phyloP scores from a whole-genome alignment of 2,888 invertebrate species.

The Troides aeacus region DNA sequence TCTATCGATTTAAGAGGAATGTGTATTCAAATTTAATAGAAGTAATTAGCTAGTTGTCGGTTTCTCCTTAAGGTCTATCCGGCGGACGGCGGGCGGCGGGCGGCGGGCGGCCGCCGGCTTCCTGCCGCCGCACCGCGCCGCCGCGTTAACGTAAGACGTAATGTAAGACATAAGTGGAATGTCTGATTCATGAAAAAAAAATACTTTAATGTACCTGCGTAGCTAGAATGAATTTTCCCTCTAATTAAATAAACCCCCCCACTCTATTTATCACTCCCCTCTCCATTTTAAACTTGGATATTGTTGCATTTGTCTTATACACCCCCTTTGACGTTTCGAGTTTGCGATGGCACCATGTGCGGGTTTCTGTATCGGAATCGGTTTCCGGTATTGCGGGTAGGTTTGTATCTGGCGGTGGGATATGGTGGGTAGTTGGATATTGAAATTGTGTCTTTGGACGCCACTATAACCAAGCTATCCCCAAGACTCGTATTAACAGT shows the following conservation, averaged over 20 bases:
- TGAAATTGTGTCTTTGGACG: too few relatives aligned
- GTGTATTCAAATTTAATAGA: constrained; percentile 54
- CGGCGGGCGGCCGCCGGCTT: constrained; percentile 17
- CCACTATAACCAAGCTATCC: too few relatives aligned
- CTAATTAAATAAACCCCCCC: constrained; percentile 39
- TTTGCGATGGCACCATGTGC: constrained; percentile 11
- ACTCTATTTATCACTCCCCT: constrained; percentile 34
- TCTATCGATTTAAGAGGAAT: constrained; percentile 67
- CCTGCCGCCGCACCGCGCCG: constrained; percentile 34
- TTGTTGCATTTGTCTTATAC: constrained; percentile 52
- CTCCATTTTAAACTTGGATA: constrained; percentile 56
- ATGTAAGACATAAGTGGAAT: constrained; percentile 70
- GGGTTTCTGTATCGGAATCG: constrained; percentile 23
- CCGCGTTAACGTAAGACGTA: constrained; percentile 58
- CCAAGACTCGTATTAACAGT: too few relatives aligned
- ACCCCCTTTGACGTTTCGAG: not conserved
- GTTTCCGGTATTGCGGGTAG: constrained; percentile 3
- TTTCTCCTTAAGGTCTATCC: constrained; percentile 57
- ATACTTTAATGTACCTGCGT: constrained; percentile 72
- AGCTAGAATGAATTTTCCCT: constrained; percentile 73
- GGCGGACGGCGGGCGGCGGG: constrained; percentile 10
- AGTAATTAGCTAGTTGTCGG: constrained; percentile 70
- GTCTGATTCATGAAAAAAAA: constrained; percentile 53
- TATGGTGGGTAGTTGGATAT: not conserved
- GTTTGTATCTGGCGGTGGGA: constrained; percentile 10